Conservation (phyloP, 1,140 invertebrate species). For the Pseudoatta argentina region DNA sequence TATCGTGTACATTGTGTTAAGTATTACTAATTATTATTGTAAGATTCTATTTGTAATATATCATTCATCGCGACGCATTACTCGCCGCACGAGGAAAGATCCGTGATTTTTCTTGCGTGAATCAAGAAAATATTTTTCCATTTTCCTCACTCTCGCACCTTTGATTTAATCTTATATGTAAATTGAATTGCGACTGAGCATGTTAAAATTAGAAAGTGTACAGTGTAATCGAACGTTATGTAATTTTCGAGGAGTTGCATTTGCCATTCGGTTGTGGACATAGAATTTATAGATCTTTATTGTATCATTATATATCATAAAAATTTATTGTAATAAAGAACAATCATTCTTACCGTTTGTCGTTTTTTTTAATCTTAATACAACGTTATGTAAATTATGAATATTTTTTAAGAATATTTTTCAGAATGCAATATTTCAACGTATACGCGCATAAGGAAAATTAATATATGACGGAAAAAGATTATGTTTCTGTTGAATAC, state of each 20-base stretch:
- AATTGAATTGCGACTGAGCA: constrained; percentile 50
- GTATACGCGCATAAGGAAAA: neutral
- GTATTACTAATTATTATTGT: constrained; percentile 81
- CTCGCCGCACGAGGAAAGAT: constrained; percentile 5
- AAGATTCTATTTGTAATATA: constrained; percentile 80
- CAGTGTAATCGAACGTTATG: constrained; percentile 73
- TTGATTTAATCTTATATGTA: constrained; percentile 54
- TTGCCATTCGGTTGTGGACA: constrained; percentile 84
- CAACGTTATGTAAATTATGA: neutral
- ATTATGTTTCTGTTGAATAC: neutral
- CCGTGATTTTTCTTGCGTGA: neutral
- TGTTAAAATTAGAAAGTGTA: constrained; percentile 72
- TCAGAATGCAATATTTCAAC: neutral
- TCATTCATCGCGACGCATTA: constrained; percentile 62
- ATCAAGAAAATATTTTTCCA: constrained; percentile 39
- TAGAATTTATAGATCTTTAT: constrained; percentile 85
- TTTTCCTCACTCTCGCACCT: neutral
- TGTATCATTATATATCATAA: constrained; percentile 81
- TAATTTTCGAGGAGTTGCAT: constrained; percentile 77
- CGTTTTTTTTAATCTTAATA: neutral
- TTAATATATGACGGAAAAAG: neutral
- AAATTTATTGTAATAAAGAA: constrained; percentile 82
- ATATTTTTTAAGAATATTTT: neutral
- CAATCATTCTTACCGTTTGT: constrained; percentile 58
- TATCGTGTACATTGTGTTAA: constrained; percentile 81